Conservation (phyloP, 2,797 vertebrate species). For the Acanthurus lineatus region DNA sequence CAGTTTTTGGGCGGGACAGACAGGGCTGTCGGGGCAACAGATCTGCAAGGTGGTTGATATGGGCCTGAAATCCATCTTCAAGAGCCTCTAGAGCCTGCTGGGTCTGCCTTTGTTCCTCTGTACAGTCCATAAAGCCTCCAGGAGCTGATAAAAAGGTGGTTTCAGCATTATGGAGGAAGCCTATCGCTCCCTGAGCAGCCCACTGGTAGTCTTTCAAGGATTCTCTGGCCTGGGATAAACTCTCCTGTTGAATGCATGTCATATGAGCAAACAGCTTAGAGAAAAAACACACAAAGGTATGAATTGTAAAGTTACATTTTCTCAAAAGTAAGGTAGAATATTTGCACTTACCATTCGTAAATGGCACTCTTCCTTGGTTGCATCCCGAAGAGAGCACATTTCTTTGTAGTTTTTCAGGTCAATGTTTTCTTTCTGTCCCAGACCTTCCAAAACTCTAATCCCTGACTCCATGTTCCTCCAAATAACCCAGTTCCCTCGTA, state of each 20-base stretch:
- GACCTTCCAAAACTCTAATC: slow-evolving; percentile 79
- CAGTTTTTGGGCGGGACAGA: slow-evolving; percentile 77
- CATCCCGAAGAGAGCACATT: slow-evolving; percentile 70
- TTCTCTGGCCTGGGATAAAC: slow-evolving; percentile 83
- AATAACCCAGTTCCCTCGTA: slow-evolving; percentile 84
- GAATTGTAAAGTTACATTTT: not conserved
- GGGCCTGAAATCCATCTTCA: slow-evolving; percentile 83
- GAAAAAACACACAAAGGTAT: not conserved
- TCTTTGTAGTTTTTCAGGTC: slow-evolving; percentile 64
- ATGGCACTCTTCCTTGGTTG: slow-evolving; percentile 80
- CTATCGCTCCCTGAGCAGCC: slow-evolving; percentile 79
- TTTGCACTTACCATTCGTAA: slow-evolving; percentile 85
- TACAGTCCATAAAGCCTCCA: slow-evolving; percentile 77
- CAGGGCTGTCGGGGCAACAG: slow-evolving; percentile 77
- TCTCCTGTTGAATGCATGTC: slow-evolving; percentile 79
- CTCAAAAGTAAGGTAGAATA: not conserved
- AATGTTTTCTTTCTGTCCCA: slow-evolving; percentile 65
- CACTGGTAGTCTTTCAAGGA: slow-evolving; percentile 82
- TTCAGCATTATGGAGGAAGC: slow-evolving; percentile 82
- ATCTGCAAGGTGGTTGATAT: slow-evolving; percentile 79
- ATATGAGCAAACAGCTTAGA: slow-evolving; percentile 18
- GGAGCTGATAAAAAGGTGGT: slow-evolving; percentile 72
- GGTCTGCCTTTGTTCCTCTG: slow-evolving; percentile 75
- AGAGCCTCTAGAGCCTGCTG: slow-evolving; percentile 70
- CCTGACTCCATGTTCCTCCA: slow-evolving; percentile 85